Conservation (phyloP, 1,140 invertebrate genomes). For the Conus ventricosus region DNA sequence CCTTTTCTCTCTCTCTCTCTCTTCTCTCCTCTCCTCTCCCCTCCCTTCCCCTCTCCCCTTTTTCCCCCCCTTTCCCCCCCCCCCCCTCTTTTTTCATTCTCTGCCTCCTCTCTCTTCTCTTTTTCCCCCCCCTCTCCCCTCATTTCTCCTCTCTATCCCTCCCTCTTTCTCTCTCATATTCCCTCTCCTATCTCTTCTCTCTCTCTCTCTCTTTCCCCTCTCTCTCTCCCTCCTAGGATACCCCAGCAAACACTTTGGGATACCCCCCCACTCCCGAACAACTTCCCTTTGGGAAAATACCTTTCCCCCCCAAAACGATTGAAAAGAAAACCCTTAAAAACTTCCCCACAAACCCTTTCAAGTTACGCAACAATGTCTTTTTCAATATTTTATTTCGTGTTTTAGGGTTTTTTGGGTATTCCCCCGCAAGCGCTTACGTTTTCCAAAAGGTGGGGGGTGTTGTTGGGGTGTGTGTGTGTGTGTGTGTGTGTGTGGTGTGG, state of each 20-base stretch:
- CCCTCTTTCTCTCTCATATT: neutral
- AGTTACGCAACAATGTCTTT: no score
- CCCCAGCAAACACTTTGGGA: no score
- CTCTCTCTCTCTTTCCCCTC: neutral
- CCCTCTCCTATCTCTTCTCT: neutral
- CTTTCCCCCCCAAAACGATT: no score
- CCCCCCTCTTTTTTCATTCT: neutral
- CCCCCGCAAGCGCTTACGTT: no score
- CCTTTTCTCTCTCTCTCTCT: neutral
- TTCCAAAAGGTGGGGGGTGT: no score
- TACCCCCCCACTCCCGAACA: no score
- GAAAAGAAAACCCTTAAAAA: no score
- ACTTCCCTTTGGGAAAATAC: no score
- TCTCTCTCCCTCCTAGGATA: no score
- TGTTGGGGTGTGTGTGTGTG: no score
- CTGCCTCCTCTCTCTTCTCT: neutral
- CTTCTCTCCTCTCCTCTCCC: neutral
- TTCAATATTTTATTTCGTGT: neutral
- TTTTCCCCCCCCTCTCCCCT: neutral
- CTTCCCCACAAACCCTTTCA: no score
- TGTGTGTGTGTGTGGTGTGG: no score
- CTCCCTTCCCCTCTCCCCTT: neutral
- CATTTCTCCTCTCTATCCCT: neutral
- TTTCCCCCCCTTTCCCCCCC: neutral
- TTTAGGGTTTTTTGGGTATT: neutral